Conservation (phyloP, 2,888 invertebrate species). For the Aphidoletes aphidimyza region DNA sequence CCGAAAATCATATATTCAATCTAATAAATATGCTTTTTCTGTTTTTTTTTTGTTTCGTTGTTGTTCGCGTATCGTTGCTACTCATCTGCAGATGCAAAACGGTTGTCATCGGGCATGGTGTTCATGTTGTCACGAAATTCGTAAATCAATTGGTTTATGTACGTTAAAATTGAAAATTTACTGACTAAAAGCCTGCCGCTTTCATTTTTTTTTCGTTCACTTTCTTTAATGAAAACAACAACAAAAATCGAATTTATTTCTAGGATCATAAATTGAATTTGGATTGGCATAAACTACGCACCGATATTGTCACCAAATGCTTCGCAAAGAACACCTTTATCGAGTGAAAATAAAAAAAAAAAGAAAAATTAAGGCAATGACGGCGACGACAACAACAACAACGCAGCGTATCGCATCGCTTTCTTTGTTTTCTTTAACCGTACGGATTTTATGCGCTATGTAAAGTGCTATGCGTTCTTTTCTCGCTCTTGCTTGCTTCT, state of each 20-base stretch:
- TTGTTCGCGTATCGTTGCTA: background rate
- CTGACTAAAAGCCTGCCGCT: background rate
- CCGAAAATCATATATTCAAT: background rate
- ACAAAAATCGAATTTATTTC: constrained; percentile 39
- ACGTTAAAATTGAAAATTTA: background rate
- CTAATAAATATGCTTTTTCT: background rate
- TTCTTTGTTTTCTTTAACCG: too few relatives aligned
- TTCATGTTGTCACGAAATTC: background rate
- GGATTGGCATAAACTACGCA: constrained; percentile 10
- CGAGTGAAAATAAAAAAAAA: background rate
- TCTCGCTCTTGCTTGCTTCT: too few relatives aligned
- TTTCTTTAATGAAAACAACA: too few relatives aligned
- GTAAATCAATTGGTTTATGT: constrained; percentile 1
- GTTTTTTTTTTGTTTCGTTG: background rate
- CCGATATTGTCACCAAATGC: background rate
- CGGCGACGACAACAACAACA: background rate
- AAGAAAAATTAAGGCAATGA: background rate
- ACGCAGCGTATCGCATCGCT: too few relatives aligned
- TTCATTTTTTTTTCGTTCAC: constrained; percentile 5
- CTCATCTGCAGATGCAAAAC: background rate
- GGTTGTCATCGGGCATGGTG: background rate
- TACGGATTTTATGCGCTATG: too few relatives aligned
- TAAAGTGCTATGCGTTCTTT: too few relatives aligned
- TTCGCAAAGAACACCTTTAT: background rate
- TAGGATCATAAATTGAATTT: constrained; percentile 32